phyloP scores from a whole-genome alignment of 1,140 invertebrate genomes.

The Sesamia nonagrioides region DNA sequence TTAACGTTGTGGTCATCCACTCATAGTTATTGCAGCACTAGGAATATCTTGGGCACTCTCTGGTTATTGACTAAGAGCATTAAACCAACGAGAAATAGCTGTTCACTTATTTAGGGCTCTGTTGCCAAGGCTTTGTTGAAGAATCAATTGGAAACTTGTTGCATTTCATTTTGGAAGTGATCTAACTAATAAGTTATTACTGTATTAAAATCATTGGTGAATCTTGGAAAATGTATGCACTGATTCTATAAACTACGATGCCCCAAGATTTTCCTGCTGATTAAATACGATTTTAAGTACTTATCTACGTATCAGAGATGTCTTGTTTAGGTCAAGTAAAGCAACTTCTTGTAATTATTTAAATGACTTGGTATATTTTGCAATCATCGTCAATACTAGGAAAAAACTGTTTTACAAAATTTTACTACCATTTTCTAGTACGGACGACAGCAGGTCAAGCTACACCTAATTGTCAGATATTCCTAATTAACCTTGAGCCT shows the following conservation, averaged over 20 bases:
- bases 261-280: neutral
- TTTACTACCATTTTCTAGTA: too few species aligned
- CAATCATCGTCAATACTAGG: neutral
- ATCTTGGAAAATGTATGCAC: too few species aligned
- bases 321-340: conserved; percentile 11
- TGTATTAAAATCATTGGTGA: too few species aligned
- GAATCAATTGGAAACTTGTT: neutral
- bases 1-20: conserved; percentile 1
- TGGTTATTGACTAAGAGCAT: neutral
- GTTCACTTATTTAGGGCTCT: neutral
- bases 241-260: too few species aligned
- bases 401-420: too few species aligned
- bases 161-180: neutral
- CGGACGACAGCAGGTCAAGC: too few species aligned
- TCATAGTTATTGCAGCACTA: conserved; percentile 1
- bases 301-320: neutral
- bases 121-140: neutral
- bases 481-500: too few species aligned
- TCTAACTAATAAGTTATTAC: too few species aligned
- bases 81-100: neutral
- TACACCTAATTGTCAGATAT: too few species aligned
- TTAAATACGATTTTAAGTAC: neutral
- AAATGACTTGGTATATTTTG: neutral
- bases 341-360: neutral
- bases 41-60: neutral